These are phyloP conservation scores for Alectura lathami DNA, from an alignment of 2,113 vertebrate genomes.

Conservation along the genomic window DNA sequence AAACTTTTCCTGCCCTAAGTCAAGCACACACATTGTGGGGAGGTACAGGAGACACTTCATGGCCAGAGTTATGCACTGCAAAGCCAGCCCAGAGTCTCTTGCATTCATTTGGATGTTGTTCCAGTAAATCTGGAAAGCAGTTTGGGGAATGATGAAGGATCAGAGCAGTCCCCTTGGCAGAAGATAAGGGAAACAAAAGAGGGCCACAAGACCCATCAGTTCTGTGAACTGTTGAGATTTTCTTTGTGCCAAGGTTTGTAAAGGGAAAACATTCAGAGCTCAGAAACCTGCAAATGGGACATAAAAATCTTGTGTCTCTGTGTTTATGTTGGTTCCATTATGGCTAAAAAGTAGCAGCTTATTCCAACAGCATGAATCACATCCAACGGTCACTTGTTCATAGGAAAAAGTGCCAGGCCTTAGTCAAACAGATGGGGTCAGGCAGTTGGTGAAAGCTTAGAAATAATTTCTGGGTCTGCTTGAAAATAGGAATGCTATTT, in stretches of 20 bases:
- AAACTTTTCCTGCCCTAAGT: background rate
- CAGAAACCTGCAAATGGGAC: background rate
- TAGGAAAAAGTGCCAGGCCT: background rate
- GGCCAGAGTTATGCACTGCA: rapidly evolving
- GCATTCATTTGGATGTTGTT: background rate
- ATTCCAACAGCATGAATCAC: background rate
- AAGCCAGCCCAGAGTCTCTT: background rate
- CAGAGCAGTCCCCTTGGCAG: background rate
- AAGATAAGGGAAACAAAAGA: background rate
- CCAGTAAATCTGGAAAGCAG: background rate
- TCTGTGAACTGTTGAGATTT: background rate
- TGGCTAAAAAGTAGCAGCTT: background rate
- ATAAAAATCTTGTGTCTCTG: background rate
- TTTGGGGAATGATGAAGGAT: background rate
- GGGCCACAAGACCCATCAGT: background rate
- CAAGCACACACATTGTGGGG: background rate
- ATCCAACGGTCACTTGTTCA: background rate
- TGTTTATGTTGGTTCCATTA: background rate
- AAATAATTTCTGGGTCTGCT: background rate
- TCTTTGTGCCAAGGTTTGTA: background rate
- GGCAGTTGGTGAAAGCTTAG: background rate
- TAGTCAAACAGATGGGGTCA: background rate
- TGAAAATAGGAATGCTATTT: background rate
- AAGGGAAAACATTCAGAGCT: background rate
- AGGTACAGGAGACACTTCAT: background rate